Evolutionary conservation across 2,113 vertebrate species (phyloP).

Genomic region (Delphinus delphis): DNA sequence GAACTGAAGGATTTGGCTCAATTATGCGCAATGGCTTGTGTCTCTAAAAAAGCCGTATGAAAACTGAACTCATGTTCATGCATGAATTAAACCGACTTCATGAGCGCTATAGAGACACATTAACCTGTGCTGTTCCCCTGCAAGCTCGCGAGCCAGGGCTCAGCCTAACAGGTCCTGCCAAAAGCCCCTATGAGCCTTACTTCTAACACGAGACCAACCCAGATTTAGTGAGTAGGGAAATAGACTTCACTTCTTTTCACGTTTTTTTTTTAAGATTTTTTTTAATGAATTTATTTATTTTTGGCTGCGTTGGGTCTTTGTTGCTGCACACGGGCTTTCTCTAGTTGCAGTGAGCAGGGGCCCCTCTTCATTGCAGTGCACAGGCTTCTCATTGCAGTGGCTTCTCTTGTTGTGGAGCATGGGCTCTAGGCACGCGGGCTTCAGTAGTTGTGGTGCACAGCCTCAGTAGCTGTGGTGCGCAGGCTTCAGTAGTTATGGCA

Average conservation of each 20-base stretch:
- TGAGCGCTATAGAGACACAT: not conserved
- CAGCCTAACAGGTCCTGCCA: not conserved
- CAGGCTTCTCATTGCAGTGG: no score
- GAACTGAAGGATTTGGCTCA: constrained; percentile 41
- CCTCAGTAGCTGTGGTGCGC: no score
- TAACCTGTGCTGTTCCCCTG: not conserved
- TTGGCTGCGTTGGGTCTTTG: no score
- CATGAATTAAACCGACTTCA: not conserved
- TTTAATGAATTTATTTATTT: no score
- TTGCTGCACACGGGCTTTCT: no score
- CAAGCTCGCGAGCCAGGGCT: not conserved
- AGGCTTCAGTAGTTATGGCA: no score
- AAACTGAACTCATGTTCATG: constrained; percentile 4
- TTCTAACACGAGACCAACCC: not conserved
- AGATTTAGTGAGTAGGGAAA: not conserved
- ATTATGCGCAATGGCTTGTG: constrained; percentile 36
- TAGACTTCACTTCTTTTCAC: not conserved
- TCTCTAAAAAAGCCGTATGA: not conserved
- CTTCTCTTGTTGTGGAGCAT: not conserved
- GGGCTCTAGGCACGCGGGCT: accelerated
- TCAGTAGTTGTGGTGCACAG: no score
- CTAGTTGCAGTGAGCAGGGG: no score
- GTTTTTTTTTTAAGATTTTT: not conserved
- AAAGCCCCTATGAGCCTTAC: not conserved
- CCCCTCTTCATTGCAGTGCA: no score